phyloP scores from a whole-genome alignment of 2,888 invertebrate genomes.

The Baronia brevicornis region DNA sequence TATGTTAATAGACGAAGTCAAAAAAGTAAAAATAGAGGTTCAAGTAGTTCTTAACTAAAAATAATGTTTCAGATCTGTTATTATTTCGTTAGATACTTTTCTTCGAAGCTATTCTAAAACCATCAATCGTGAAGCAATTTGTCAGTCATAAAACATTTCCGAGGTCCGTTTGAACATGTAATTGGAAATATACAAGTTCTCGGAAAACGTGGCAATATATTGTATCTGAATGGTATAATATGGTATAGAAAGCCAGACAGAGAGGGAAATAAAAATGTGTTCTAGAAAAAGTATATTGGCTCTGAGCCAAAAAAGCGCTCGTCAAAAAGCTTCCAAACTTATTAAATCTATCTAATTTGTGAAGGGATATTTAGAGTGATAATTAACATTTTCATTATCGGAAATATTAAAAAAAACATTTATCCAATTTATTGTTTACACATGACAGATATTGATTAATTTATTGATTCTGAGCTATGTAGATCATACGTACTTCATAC shows the following conservation, averaged over 20 bases:
- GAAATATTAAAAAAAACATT: constrained; percentile 44
- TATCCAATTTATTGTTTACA: constrained; percentile 36
- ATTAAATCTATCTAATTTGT: constrained; percentile 60
- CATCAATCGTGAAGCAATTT: constrained; percentile 44
- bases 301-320: constrained; percentile 42
- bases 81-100: constrained; percentile 11
- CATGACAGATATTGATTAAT: constrained; percentile 30
- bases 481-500: too few relatives aligned
- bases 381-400: constrained; percentile 65
- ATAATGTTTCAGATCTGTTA: constrained; percentile 2
- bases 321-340: constrained; percentile 53
- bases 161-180: constrained; percentile 47
- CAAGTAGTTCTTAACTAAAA: too few relatives aligned
- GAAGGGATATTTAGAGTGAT: constrained; percentile 52
- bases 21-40: too few relatives aligned
- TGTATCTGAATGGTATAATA: constrained; percentile 28
- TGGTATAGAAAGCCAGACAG: constrained; percentile 13
- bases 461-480: constrained; percentile 22
- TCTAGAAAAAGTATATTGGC: constrained; percentile 60
- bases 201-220: constrained; percentile 62
- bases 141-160: constrained; percentile 63
- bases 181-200: constrained; percentile 59
- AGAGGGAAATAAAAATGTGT: constrained; percentile 41
- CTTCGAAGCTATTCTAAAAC: constrained; percentile 26
- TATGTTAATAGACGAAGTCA: too few relatives aligned